phyloP scores from a whole-genome alignment of 2,888 invertebrate genomes.

The Sminthurinus aureus region DNA sequence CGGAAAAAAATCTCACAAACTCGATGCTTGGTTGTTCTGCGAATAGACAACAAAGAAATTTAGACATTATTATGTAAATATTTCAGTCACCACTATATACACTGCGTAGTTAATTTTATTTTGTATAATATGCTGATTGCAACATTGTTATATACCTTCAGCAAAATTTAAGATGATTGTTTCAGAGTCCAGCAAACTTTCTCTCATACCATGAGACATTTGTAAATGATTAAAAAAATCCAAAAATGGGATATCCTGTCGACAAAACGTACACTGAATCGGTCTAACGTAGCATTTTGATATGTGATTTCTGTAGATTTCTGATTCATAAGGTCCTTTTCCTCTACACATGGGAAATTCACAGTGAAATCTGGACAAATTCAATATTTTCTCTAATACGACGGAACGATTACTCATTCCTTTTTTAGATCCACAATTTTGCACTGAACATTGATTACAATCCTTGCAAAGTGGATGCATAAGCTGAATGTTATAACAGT shows the following conservation, averaged over 20 bases:
- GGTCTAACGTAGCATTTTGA: conserved; percentile 19
- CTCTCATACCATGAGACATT: neutral
- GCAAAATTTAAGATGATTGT: neutral
- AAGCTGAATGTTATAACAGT: neutral
- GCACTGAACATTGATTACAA: conserved; percentile 18
- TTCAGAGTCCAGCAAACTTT: neutral
- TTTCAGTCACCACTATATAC: too few relatives aligned
- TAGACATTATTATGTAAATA: too few relatives aligned
- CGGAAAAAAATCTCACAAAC: conserved; percentile 1
- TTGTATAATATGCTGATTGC: too few relatives aligned
- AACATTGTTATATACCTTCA: too few relatives aligned
- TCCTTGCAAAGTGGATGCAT: conserved; percentile 18
- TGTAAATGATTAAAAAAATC: neutral
- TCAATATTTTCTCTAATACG: conserved; percentile 3
- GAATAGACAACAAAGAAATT: conserved; percentile 13
- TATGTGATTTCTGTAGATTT: conserved; percentile 13
- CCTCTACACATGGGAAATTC: neutral
- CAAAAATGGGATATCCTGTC: neutral
- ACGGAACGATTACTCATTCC: neutral
- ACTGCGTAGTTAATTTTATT: too few relatives aligned
- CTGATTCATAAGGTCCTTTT: conserved; percentile 15
- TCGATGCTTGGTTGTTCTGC: neutral
- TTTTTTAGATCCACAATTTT: conserved; percentile 8
- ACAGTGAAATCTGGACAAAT: conserved; percentile 19
- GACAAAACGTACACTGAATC: neutral